phyloP scores from a whole-genome alignment of 1,140 invertebrate species.

The Calephelis nemesis region DNA sequence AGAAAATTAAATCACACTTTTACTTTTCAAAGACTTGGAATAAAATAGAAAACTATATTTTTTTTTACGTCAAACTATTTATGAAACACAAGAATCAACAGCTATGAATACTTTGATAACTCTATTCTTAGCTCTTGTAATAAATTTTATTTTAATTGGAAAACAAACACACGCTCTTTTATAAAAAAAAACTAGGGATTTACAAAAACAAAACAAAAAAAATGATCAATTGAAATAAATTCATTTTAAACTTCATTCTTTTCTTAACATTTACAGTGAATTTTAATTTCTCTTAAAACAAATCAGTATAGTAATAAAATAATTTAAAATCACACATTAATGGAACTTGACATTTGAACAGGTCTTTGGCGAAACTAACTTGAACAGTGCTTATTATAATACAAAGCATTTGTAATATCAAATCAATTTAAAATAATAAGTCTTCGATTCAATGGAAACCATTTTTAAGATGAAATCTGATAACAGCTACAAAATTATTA shows the following conservation, averaged over 20 bases:
- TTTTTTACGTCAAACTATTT: background rate
- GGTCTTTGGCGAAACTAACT: slow-evolving; percentile 21
- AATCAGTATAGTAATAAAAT: slow-evolving; percentile 18
- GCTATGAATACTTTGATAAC: background rate
- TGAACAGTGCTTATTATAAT: slow-evolving; percentile 15
- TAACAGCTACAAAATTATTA: background rate
- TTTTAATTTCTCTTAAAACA: slow-evolving; percentile 20
- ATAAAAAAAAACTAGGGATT: background rate
- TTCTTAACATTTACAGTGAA: slow-evolving; percentile 20
- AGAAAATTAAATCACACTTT: too few relatives aligned
- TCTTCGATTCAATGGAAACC: slow-evolving; percentile 5
- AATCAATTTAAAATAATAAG: slow-evolving; percentile 22
- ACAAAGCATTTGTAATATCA: slow-evolving; percentile 9
- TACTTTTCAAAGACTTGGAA: too few relatives aligned
- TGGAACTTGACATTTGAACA: slow-evolving; percentile 6
- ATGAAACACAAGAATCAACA: background rate
- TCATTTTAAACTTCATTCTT: slow-evolving; percentile 33
- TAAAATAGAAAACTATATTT: too few relatives aligned
- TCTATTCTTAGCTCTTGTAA: background rate
- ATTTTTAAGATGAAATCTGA: background rate
- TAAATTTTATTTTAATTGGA: background rate
- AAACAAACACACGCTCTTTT: background rate
- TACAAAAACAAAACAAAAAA: slow-evolving; percentile 32
- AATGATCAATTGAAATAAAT: slow-evolving; percentile 19
- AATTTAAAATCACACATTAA: slow-evolving; percentile 15